These are phyloP conservation scores for Sinotaia quadrata DNA, from an alignment of 2,888 invertebrate genomes.

Conservation along the genomic window DNA sequence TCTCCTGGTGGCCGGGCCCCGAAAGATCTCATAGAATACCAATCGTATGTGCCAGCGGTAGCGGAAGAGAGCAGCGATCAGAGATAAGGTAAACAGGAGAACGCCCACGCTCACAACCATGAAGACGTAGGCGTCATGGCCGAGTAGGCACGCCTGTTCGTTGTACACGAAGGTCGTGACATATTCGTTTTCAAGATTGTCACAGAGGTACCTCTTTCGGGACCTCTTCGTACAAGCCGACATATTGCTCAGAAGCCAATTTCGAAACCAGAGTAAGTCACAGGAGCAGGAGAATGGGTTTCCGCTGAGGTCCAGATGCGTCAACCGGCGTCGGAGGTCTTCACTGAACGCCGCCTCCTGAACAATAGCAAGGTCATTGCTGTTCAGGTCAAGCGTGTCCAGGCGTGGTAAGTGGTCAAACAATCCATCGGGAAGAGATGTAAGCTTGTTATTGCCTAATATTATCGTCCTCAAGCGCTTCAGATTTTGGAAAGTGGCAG, in stretches of 20 bases:
- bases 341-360: neutral
- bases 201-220: neutral
- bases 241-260: neutral
- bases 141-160: slow-evolving; percentile 1
- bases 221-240: neutral
- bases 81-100: neutral
- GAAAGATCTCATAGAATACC: slow-evolving; percentile 73
- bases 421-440: neutral
- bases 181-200: neutral
- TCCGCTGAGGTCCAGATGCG: neutral
- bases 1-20: neutral
- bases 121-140: neutral
- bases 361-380: neutral
- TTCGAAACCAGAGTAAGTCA: slow-evolving; percentile 2
- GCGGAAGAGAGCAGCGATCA: neutral
- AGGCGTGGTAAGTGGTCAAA: neutral
- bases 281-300: slow-evolving; percentile 5
- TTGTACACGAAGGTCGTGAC: neutral
- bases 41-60: slow-evolving; percentile 23
- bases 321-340: neutral
- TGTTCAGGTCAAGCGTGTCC: neutral
- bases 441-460: neutral
- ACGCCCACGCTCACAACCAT: neutral
- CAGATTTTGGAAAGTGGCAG: neutral
- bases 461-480: neutral